phyloP scores from a whole-genome alignment of 2,113 vertebrate genomes.

The Scomber colias region DNA sequence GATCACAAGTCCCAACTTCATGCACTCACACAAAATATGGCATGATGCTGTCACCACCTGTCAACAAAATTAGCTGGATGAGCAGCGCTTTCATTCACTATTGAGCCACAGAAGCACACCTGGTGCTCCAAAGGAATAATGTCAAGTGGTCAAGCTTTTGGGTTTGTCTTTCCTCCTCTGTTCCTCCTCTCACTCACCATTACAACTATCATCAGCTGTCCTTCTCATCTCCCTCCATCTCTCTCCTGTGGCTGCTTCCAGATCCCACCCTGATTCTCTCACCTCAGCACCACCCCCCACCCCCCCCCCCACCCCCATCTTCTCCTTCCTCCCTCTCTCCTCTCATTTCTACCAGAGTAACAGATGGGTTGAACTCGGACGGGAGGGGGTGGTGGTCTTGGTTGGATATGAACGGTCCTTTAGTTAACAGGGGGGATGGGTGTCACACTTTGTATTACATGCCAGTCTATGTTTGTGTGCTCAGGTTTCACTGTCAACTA shows the following conservation, averaged over 20 bases:
- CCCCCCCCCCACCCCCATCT: background rate
- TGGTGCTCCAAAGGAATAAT: conserved; percentile 40
- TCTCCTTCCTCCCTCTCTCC: background rate
- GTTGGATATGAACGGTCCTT: conserved; percentile 50
- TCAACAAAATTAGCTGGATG: conserved; percentile 20
- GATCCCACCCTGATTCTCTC: conserved; percentile 37
- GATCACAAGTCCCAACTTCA: conserved; percentile 12
- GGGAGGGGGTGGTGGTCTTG: conserved; percentile 25
- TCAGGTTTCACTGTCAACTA: conserved; percentile 37
- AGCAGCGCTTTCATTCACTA: conserved; percentile 32
- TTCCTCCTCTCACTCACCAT: background rate
- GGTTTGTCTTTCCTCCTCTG: conserved; percentile 18
- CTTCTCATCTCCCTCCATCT: conserved; percentile 9
- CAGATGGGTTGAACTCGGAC: conserved; percentile 71
- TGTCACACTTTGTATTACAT: conserved; percentile 60
- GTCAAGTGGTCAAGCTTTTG: conserved; percentile 28
- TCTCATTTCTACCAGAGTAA: conserved; percentile 48
- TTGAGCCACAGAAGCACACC: conserved; percentile 33
- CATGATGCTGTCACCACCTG: conserved; percentile 24
- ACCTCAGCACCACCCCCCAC: conserved; percentile 14
- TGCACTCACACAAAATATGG: background rate
- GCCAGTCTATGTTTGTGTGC: conserved; percentile 19
- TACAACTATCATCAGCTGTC: background rate
- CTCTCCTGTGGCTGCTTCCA: conserved; percentile 68
- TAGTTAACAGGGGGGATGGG: conserved; percentile 39